Evolutionary conservation across 2,797 vertebrate genomes (phyloP), one percentile per base, ranked within the genome.

Genomic region (Coregonus sp.): DNA sequence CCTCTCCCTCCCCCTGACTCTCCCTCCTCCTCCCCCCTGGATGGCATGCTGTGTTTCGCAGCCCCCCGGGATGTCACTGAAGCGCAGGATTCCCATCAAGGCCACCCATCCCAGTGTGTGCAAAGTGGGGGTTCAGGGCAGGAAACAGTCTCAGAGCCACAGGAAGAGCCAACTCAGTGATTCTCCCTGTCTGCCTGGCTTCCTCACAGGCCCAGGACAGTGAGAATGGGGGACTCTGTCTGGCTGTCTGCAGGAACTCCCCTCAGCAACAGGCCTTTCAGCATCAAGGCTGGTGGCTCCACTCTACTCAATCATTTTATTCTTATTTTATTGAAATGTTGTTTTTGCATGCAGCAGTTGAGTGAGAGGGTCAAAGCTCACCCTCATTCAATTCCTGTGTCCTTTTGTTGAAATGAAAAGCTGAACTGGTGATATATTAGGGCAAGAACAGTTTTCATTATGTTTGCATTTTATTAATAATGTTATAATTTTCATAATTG

Each of bases 401-500:
- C 87, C 86, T 81, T 89, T 87, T 89, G 80, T 72, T 75, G 80
- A 82, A 76, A 79, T 73, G 81, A 82, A 87, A 82, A 76, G 31
- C 86, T 76, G 87, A 90, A 92, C 89, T 91, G 82, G 86, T 86
- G 80, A 88, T 87, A 61, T 88, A 88, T 87, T 89, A 86, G 89
- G 87, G 86, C 85, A 88, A 90, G 78, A 85, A 89, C 80, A 79
- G 84, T 91, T 92, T 94, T 92, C 87, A 88, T 88, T 86, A 82
- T 90, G 85, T 94, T 89, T 92, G 85, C 92, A 89, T 91, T 91
- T 91, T 89, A 88, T 84, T 85, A 82, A 86, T 91, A 86, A 90
- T 93, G 86, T 91, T 92, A 85, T 93, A 83, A 91, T 92, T 93
- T 90, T 92, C 90, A 91, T 91, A 89, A 90, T 89, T 90, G 88